These are phyloP conservation scores for Bombus confusus DNA, from an alignment of 1,140 invertebrate genomes.

Conservation along the genomic window DNA sequence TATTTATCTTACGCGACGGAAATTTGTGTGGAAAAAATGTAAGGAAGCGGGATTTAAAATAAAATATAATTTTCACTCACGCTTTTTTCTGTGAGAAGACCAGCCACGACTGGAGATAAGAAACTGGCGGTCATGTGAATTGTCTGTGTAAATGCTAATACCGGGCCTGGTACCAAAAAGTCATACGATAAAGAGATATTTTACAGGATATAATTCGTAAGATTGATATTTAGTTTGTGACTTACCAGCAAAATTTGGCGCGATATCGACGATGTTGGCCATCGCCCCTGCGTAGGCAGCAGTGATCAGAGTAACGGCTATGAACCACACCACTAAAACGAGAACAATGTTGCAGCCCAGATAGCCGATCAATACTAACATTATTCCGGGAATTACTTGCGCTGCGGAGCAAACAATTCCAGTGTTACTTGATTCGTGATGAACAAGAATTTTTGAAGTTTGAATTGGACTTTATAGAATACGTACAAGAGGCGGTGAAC, in stretches of 20 bases:
- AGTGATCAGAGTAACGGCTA: constrained; percentile 88
- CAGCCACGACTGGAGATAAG: constrained; percentile 86
- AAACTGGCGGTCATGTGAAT: constrained; percentile 90
- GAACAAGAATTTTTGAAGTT: not conserved
- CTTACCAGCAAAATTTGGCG: constrained; percentile 87
- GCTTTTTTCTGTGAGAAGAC: constrained; percentile 83
- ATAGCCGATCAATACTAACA: constrained; percentile 86
- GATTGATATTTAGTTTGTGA: not conserved
- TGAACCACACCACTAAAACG: constrained; percentile 86
- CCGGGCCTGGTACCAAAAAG: constrained; percentile 82
- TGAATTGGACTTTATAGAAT: not conserved
- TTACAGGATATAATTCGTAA: not conserved
- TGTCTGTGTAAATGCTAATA: constrained; percentile 89
- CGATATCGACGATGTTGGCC: constrained; percentile 89
- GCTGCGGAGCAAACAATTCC: constrained; percentile 75
- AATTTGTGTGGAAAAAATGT: not conserved
- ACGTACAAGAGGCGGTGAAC: constrained; percentile 86
- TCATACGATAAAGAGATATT: not conserved
- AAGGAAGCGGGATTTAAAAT: not conserved
- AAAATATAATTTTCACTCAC: constrained; percentile 74
- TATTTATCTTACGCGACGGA: not conserved
- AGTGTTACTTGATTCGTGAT: not conserved
- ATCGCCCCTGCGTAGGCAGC: constrained; percentile 90
- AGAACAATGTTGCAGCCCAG: constrained; percentile 85
- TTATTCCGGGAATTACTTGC: constrained; percentile 87